A percentile compares a stretch with the other conserved stretches of the same genome.
phyloP scores from a whole-genome alignment of 2,888 invertebrate genomes.

The Pseudanteris insignis region DNA sequence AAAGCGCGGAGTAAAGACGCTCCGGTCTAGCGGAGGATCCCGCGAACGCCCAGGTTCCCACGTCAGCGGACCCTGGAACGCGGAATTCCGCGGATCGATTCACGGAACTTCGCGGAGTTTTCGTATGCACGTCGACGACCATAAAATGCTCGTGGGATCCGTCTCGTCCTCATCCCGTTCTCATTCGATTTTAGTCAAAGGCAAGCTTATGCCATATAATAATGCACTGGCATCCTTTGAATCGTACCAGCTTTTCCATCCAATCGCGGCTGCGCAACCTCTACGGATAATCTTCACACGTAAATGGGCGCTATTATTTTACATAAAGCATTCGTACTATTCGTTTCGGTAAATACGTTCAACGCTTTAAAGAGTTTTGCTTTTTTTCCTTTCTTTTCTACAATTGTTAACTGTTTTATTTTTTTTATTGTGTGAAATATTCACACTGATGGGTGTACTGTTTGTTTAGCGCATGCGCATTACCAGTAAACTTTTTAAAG shows the following conservation, averaged over 20 bases:
- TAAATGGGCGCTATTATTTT: too few relatives aligned
- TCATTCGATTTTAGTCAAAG: constrained; percentile 5
- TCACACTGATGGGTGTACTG: too few relatives aligned
- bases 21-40: constrained; percentile 27
- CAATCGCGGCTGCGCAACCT: neutral
- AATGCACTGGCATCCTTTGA: neutral
- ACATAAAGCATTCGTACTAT: too few relatives aligned
- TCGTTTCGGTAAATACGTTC: too few relatives aligned
- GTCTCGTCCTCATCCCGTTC: constrained; percentile 17
- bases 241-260: too few relatives aligned
- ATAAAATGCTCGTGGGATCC: constrained; percentile 32
- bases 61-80: constrained; percentile 38
- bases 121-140: constrained; percentile 31
- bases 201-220: constrained; percentile 7
- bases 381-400: too few relatives aligned
- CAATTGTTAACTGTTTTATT: too few relatives aligned
- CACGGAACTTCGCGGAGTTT: constrained; percentile 40
- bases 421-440: too few relatives aligned
- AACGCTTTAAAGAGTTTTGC: too few relatives aligned
- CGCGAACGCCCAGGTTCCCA: constrained; percentile 28
- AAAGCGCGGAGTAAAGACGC: constrained; percentile 31
- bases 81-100: constrained; percentile 38
- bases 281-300: too few relatives aligned
- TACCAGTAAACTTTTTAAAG: too few relatives aligned
- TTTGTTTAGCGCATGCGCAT: too few relatives aligned